phyloP scores from a whole-genome alignment of 2,888 invertebrate genomes.

The Clusia tigrina region DNA sequence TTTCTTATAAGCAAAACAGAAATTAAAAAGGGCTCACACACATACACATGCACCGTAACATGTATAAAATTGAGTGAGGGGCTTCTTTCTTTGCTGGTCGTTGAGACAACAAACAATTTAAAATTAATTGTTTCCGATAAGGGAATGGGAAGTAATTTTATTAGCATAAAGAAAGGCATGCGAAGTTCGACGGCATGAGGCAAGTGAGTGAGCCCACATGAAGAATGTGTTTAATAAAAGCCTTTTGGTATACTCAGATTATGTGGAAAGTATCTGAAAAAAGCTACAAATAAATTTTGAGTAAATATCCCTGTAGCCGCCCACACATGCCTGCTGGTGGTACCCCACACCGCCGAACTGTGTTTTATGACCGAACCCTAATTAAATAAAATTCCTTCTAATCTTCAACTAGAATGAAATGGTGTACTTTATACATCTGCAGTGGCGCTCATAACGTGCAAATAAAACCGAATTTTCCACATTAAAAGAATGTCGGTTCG shows the following conservation, averaged over 20 bases:
- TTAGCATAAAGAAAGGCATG: neutral
- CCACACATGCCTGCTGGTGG: neutral
- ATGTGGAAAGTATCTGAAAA: too few species aligned
- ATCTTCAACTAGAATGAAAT: constrained; percentile 15
- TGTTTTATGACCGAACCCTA: constrained; percentile 37
- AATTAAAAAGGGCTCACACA: neutral
- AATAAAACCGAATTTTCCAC: neutral
- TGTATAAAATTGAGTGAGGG: too few species aligned
- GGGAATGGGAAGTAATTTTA: neutral
- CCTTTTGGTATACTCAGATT: too few species aligned
- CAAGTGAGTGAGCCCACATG: too few species aligned
- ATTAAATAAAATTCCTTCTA: constrained; percentile 52
- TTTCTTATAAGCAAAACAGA: neutral
- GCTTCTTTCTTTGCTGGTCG: neutral
- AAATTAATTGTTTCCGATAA: constrained; percentile 53
- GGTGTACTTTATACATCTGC: constrained; percentile 19
- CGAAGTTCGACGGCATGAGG: too few species aligned
- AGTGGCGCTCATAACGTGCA: constrained; percentile 15
- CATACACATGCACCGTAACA: too few species aligned
- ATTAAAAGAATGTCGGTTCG: constrained; percentile 16
- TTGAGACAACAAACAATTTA: constrained; percentile 42
- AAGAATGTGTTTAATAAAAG: too few species aligned
- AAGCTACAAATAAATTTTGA: too few species aligned
- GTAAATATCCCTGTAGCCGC: too few species aligned
- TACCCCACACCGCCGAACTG: neutral